Evolutionary conservation across 2,888 invertebrate genomes (phyloP), one percentile per base, ranked within the genome.

Genomic region (Heliconius hortense): DNA sequence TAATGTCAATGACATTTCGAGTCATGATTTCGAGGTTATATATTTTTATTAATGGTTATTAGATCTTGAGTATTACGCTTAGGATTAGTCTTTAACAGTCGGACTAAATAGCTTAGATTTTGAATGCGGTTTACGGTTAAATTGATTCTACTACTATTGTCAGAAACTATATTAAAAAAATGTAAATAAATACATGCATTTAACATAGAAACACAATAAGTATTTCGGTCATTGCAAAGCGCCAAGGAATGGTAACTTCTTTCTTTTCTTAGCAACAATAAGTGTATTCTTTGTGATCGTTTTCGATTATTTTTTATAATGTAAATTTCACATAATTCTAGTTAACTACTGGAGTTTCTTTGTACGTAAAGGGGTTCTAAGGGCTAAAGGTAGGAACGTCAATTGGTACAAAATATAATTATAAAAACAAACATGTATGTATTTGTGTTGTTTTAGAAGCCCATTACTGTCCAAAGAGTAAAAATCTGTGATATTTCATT

Each of bases 401-500:
- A 86, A 89, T 88, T 89, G 91, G 90, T 91, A 93, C 90, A 91
- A 90, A 90, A 86, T 85, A 86, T 74, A 74, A 76, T 85, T 86
- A 87, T 87, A 69, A 85, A 87, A 86, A 80, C 85, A 82, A 81
- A 82, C 82, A 82, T 82, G 70, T 81, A 82, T 82, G 72, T 81
- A 82, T 82, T 66, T 83, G 83, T 87, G 85, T 87, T 85, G 79
- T 83, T 84, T 88, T 86, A 87, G 88, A 89, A 85, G 87, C 94
- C 94, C 94, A 87, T 92, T 93, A 90, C 91, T 89, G 92, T 94
- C 94, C 94, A 94, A 94, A 94, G 94, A 94, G 86, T 88, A 91
- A 93, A 90, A 91, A 92, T 93, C 94, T 94, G 94, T 94, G 94
- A 94, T 94, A 94, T 93, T 91, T 90, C 92, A 93, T 90, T 89